phyloP scores from a whole-genome alignment of 2,888 invertebrate species.

The Nebria brevicollis region DNA sequence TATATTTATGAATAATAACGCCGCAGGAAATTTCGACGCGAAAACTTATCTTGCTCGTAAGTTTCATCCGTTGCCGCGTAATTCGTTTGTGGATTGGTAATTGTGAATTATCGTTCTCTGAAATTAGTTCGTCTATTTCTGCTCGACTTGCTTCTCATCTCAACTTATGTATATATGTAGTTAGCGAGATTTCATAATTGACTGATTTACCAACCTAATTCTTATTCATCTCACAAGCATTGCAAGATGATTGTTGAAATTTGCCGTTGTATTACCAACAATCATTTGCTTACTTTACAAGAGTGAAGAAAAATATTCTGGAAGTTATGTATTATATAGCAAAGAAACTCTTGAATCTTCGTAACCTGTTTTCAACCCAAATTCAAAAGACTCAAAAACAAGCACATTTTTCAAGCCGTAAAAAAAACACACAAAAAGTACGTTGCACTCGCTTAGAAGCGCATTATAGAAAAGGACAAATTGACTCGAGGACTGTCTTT shows the following conservation, averaged over 20 bases:
- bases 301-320: no score
- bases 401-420: conserved; percentile 8
- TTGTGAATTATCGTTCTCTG: neutral
- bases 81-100: neutral
- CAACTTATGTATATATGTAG: neutral
- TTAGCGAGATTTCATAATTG: neutral
- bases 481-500: neutral
- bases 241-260: neutral
- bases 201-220: neutral
- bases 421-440: neutral
- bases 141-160: neutral
- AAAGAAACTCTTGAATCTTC: neutral
- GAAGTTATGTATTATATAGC: no score
- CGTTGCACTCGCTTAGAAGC: neutral
- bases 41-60: neutral
- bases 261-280: neutral
- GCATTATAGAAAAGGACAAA: conserved; percentile 9
- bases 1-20: conserved; percentile 1
- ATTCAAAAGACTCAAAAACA: conserved; percentile 10
- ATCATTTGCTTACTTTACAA: neutral
- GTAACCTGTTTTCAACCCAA: neutral
- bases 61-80: neutral
- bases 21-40: conserved; percentile 1
- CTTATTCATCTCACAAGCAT: neutral
- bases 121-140: neutral